phyloP scores from a whole-genome alignment of 1,140 invertebrate genomes.

The Temnothorax nylanderi region DNA sequence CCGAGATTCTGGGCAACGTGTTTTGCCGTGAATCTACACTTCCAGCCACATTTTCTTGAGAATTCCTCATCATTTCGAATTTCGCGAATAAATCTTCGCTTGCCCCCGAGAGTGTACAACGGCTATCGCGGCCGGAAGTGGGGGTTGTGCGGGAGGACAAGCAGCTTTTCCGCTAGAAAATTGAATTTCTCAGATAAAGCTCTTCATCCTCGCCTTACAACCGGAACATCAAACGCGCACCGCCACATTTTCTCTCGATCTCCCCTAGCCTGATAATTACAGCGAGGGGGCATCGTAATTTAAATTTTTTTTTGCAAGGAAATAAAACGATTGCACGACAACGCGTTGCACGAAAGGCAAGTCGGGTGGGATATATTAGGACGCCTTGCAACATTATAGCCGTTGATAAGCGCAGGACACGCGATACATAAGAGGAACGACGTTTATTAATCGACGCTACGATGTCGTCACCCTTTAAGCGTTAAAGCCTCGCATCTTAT shows the following conservation, averaged over 20 bases:
- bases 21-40: conserved; percentile 15
- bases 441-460: conserved; percentile 72
- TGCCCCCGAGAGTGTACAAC: conserved; percentile 11
- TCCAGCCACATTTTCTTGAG: conserved; percentile 46
- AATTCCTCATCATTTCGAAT: conserved; percentile 51
- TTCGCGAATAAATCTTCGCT: conserved; percentile 56
- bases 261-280: conserved; percentile 49
- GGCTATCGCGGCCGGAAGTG: conserved; percentile 56
- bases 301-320: conserved; percentile 13
- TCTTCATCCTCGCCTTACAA: conserved; percentile 43
- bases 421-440: conserved; percentile 43
- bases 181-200: conserved; percentile 56
- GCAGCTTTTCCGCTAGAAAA: conserved; percentile 58
- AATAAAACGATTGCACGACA: conserved; percentile 30
- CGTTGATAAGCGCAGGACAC: conserved; percentile 57
- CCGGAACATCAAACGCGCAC: conserved; percentile 26
- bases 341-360: background rate
- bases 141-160: background rate
- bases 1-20: conserved; percentile 12
- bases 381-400: conserved; percentile 46
- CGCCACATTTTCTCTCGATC: conserved; percentile 25
- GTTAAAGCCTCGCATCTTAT: conserved; percentile 71
- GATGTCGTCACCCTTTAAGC: conserved; percentile 69
- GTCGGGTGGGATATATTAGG: background rate
- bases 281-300: conserved; percentile 10